Evolutionary conservation across 37 sponge, comb jelly and placozoan genomes (phyloP).

Genomic region (Ianthella basta): DNA sequence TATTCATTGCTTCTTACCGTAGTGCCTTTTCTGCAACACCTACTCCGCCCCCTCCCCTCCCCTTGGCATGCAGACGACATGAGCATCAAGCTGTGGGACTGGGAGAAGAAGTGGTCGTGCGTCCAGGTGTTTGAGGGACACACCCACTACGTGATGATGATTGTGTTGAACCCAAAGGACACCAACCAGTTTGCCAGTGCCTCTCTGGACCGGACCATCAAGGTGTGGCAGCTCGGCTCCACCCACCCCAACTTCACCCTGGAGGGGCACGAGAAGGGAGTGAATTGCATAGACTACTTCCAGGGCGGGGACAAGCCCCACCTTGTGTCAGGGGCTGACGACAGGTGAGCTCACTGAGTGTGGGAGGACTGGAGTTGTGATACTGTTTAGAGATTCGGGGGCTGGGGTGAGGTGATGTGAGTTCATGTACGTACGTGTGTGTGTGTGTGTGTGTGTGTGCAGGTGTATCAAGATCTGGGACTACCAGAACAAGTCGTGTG

Average conservation of each 20-base stretch:
- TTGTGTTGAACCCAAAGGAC: constrained; percentile 98
- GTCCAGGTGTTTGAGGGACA: constrained; percentile 97
- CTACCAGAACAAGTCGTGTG: constrained; percentile 97
- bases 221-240: constrained; percentile 98
- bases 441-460: background rate
- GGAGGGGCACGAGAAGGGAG: constrained; percentile 97
- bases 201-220: constrained; percentile 91
- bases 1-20: background rate
- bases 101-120: constrained; percentile 96
- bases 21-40: background rate
- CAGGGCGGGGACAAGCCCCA: constrained; percentile 99
- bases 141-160: constrained; percentile 98
- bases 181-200: constrained; percentile 98
- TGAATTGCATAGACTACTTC: constrained; percentile 97
- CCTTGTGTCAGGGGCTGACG: constrained; percentile 96
- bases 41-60: constrained; percentile 1
- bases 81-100: constrained; percentile 98
- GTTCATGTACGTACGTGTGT: background rate
- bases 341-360: constrained; percentile 39
- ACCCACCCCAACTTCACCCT: constrained; percentile 95
- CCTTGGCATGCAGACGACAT: constrained; percentile 80
- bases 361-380: background rate
- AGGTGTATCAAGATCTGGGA: constrained; percentile 94
- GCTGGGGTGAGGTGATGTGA: constrained; percentile 1
- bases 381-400: constrained; percentile 1